Conservation (phyloP, 2,113 vertebrate genomes). For the Eclectus roratus region DNA sequence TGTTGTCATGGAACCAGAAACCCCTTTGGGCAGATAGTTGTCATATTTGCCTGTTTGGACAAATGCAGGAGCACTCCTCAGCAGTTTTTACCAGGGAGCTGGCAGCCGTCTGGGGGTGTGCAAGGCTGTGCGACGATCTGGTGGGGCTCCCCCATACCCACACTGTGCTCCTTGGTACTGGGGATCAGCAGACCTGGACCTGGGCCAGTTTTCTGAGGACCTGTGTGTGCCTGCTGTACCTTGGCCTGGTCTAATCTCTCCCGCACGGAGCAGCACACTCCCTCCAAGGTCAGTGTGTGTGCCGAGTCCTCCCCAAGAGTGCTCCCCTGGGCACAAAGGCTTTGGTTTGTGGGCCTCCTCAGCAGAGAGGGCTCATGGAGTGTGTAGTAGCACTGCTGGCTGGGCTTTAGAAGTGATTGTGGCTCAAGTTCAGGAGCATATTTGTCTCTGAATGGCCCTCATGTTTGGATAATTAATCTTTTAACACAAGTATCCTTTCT, state of each 20-base stretch:
- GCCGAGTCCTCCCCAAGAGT: rapidly evolving
- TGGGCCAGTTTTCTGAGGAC: background rate
- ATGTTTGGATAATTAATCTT: background rate
- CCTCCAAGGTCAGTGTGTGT: rapidly evolving
- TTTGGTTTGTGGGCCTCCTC: background rate
- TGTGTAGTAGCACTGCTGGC: background rate
- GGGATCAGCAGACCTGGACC: background rate
- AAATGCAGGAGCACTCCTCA: rapidly evolving
- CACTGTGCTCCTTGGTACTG: background rate
- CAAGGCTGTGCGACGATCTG: background rate
- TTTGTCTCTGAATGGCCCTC: background rate
- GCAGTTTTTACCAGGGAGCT: background rate
- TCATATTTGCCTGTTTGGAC: background rate
- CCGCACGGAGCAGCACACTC: rapidly evolving
- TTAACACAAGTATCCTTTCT: background rate
- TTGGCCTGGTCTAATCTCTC: background rate
- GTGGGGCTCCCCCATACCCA: background rate
- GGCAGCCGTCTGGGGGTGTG: background rate
- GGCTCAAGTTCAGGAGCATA: rapidly evolving
- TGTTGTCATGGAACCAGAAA: slow-evolving; percentile 44
- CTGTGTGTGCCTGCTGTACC: background rate
- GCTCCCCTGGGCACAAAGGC: background rate
- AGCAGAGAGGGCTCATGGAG: rapidly evolving
- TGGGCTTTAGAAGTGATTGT: background rate
- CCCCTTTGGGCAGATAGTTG: background rate